A percentile compares a stretch with the other conserved stretches of the same genome.
phyloP scores from a whole-genome alignment of 92 coral and sea anemone genomes.

The Scolanthus callimorphus region DNA sequence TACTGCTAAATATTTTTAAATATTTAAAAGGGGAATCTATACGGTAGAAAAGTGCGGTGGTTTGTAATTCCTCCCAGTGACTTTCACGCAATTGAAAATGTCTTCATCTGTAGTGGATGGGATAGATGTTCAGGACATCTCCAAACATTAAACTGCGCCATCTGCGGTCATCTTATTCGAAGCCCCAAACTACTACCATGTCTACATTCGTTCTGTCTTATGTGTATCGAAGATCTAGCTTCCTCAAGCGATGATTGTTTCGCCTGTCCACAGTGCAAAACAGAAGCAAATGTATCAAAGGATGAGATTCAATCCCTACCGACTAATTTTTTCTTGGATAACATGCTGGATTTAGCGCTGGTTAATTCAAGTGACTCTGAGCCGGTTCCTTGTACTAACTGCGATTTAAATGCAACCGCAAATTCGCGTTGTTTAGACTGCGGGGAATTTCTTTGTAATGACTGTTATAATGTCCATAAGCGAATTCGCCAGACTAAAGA shows the following conservation, averaged over 20 bases:
- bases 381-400: conserved; percentile 88
- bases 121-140: conserved; percentile 64
- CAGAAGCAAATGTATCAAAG: conserved; percentile 53
- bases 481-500: conserved; percentile 90
- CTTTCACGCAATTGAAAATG: conserved; percentile 38
- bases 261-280: conserved; percentile 76
- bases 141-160: conserved; percentile 72
- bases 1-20: too few species aligned
- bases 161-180: conserved; percentile 74
- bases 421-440: conserved; percentile 86
- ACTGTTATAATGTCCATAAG: conserved; percentile 81
- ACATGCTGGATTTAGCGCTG: conserved; percentile 80
- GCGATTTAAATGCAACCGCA: conserved; percentile 67
- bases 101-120: conserved; percentile 71
- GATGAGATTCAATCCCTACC: conserved; percentile 60
- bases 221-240: conserved; percentile 64
- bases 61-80: too few species aligned
- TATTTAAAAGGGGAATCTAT: too few species aligned
- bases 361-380: conserved; percentile 63
- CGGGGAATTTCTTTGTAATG: conserved; percentile 90
- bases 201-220: conserved; percentile 88
- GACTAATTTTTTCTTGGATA: conserved; percentile 70
- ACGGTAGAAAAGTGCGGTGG: too few species aligned
- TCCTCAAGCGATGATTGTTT: conserved; percentile 38
- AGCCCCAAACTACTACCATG: conserved; percentile 86